Conservation (phyloP, 2,888 invertebrate species). For the Tenthredo notha region DNA sequence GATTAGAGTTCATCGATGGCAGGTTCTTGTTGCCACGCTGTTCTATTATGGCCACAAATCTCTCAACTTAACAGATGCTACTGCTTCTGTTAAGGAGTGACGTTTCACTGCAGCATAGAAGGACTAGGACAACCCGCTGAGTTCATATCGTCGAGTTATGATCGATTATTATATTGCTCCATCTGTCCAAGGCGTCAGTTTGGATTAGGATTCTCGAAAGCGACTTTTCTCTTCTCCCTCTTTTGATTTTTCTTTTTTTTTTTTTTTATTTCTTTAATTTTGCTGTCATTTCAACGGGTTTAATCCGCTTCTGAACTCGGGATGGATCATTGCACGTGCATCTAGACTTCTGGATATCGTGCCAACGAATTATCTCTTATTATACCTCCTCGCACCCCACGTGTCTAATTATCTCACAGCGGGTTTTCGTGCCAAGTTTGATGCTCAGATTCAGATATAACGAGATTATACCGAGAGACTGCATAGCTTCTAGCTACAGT, state of each 20-base stretch:
- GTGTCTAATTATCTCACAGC: slow-evolving; percentile 47
- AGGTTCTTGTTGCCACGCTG: slow-evolving; percentile 16
- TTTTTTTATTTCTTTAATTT: not conserved
- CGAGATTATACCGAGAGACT: not conserved
- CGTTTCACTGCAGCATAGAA: slow-evolving; percentile 14
- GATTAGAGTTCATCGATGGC: slow-evolving; percentile 49
- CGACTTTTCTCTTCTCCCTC: no score
- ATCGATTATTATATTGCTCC: slow-evolving; percentile 4
- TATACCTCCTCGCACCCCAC: slow-evolving; percentile 22
- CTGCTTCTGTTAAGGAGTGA: slow-evolving; percentile 1
- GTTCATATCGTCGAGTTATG: slow-evolving; percentile 34
- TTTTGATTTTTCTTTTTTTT: not conserved
- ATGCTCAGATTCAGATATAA: slow-evolving; percentile 29
- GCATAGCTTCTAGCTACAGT: not conserved
- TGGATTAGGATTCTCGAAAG: not conserved
- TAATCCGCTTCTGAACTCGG: not conserved
- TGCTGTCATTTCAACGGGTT: not conserved
- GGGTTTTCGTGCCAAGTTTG: slow-evolving; percentile 38
- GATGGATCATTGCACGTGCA: not conserved
- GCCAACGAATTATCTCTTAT: slow-evolving; percentile 30
- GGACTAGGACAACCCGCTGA: slow-evolving; percentile 1
- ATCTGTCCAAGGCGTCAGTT: not conserved
- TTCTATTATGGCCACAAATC: slow-evolving; percentile 31
- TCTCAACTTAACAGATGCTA: not conserved
- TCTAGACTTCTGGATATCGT: not conserved